Evolutionary conservation across 2,888 invertebrate genomes (phyloP), one percentile per base, ranked within the genome.

Genomic region (Electrophaes corylata): DNA sequence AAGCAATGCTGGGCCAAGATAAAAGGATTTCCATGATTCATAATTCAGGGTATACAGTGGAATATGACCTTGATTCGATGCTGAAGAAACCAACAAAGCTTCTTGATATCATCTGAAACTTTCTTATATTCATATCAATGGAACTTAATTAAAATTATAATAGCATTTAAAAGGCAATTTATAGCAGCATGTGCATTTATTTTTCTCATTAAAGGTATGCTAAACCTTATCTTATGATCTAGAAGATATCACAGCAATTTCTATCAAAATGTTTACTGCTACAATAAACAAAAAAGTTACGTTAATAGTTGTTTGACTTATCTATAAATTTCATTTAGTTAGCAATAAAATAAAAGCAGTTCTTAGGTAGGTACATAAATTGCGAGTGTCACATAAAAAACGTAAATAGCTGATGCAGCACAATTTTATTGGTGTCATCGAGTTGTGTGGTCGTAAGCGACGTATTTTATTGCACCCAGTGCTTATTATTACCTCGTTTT

Each of bases 381-480:
- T 79, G 78, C 70, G 61, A 71, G 65, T 67, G 75, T 71, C 70
- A 73, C 69, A 77, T 81, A 79, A 80, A 57, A 82, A 70, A 68
- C 58, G 70, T 63, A 68, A 76, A 78, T 71, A 74, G 75, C 69
- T 70, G 71, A 76, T 79, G 78, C 77, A 73, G 75, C 68, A 66
- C 66, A 57, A 70, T 79, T 84, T 84, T 84, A 84, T 79, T 71
- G 72, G 66, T 77, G 79, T 80, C 81, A 79, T 80, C 76, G 80
- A 79, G 79, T 82, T 76, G 76, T 75, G 75, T 71, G 76, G 70
- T 75, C 76, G 77, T 81, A 78, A 79, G 76, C 74, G 71, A 62
- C 71, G 65, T 74, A 76, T 80, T 83, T 83, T 84, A 83, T 81
- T 73, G 76, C 70, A 75, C 62, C 70, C 73, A 78, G 72, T 79